A percentile compares a stretch with the other conserved stretches of the same genome.
These are phyloP conservation scores for Amazona vittata DNA, from an alignment of 2,113 vertebrate genomes.

Conservation along the genomic window DNA sequence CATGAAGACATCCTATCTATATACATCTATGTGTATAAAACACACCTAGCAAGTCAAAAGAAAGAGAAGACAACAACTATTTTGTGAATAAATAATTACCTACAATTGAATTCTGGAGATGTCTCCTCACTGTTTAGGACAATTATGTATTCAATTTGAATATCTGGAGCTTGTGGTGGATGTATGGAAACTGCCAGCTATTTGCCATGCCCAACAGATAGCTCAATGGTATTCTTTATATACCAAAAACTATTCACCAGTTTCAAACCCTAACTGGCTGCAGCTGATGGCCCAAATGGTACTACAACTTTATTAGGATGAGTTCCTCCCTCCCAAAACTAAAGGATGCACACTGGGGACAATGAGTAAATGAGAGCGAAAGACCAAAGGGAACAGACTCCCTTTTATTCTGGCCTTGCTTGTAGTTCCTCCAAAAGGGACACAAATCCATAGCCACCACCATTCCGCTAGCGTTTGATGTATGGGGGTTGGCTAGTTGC, in stretches of 20 bases:
- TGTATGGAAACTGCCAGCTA: not conserved
- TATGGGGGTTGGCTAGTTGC: not conserved
- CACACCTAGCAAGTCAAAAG: not conserved
- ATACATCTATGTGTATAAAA: not conserved
- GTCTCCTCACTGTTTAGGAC: not conserved
- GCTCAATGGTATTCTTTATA: not conserved
- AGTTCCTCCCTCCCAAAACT: constrained; percentile 24
- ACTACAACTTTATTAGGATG: constrained; percentile 28
- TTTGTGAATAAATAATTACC: not conserved
- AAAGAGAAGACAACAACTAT: not conserved
- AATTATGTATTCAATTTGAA: not conserved
- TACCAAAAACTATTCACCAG: not conserved
- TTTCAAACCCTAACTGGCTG: not conserved
- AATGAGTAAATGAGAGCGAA: constrained; percentile 9
- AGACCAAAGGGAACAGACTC: constrained; percentile 59
- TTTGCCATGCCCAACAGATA: not conserved
- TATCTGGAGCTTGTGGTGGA: not conserved
- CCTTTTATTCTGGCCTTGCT: not conserved
- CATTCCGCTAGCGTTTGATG: fast-evolving
- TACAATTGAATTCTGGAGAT: not conserved
- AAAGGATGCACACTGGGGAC: not conserved
- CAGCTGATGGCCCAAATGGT: not conserved
- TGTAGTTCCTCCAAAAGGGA: constrained; percentile 5
- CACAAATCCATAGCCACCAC: not conserved
- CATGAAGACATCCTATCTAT: fast-evolving